Conservation (phyloP, 2,888 invertebrate species). For the Hylaea fasciaria region DNA sequence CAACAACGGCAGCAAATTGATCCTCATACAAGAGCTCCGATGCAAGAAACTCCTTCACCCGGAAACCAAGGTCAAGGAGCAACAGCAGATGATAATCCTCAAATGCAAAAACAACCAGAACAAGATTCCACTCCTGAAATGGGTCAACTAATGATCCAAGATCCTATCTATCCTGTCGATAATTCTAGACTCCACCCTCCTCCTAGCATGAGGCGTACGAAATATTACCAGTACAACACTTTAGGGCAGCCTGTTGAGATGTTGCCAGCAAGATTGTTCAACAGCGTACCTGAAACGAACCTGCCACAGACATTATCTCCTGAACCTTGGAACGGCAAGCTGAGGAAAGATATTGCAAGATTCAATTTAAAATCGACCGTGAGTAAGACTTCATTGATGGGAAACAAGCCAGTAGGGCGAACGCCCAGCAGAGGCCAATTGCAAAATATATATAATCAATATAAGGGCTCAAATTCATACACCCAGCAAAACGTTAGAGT, state of each 20-base stretch:
- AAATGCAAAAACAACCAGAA: constrained; percentile 24
- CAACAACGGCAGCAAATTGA: constrained; percentile 44
- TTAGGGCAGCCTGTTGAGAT: constrained; percentile 73
- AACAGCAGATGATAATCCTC: constrained; percentile 32
- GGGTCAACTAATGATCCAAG: constrained; percentile 51
- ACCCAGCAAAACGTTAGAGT: constrained; percentile 66
- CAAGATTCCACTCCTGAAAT: constrained; percentile 16
- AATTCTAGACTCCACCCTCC: constrained; percentile 49
- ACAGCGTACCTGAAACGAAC: constrained; percentile 46
- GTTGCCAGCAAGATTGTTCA: constrained; percentile 60
- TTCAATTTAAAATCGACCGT: constrained; percentile 68
- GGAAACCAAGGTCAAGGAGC: constrained; percentile 48
- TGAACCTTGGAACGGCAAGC: constrained; percentile 47
- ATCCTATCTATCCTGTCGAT: constrained; percentile 68
- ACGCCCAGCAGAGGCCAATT: constrained; percentile 69
- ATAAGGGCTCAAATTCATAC: constrained; percentile 72
- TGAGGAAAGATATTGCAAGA: constrained; percentile 43
- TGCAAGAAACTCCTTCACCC: constrained; percentile 41
- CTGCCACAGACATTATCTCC: constrained; percentile 72
- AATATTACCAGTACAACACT: constrained; percentile 64
- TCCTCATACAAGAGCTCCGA: constrained; percentile 46
- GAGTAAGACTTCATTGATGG: constrained; percentile 72
- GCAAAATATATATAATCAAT: constrained; percentile 73
- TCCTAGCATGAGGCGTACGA: constrained; percentile 41
- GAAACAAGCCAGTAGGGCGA: constrained; percentile 54